Evolutionary conservation across 2,888 invertebrate species (phyloP).

Genomic region (Epicampocera succincta): DNA sequence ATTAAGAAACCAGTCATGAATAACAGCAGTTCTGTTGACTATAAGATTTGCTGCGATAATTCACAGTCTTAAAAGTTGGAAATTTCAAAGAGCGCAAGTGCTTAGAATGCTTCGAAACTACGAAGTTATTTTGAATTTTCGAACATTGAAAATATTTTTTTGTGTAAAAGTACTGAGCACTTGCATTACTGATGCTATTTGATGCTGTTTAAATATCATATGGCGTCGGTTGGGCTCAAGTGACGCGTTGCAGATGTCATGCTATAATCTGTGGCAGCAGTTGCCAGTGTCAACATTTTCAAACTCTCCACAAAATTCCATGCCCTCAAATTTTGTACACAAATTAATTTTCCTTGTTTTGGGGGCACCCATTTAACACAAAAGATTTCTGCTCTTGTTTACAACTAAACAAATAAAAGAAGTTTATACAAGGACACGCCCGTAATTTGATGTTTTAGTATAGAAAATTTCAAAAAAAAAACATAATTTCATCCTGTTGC

Average conservation of each 20-base stretch:
- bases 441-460: slow-evolving; percentile 7
- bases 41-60: no score
- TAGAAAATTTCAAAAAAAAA: background rate
- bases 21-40: no score
- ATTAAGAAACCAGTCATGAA: no score
- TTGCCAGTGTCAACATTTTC: background rate
- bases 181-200: no score
- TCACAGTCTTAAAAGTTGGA: no score
- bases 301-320: background rate
- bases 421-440: slow-evolving; percentile 41
- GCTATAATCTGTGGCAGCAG: background rate
- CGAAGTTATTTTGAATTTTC: no score
- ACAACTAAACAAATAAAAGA: background rate
- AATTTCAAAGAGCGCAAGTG: no score
- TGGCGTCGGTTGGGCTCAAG: background rate
- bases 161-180: no score
- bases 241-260: no score
- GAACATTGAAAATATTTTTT: no score
- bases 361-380: background rate
- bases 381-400: background rate
- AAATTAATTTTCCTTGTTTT: background rate
- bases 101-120: no score
- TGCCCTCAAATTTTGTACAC: background rate
- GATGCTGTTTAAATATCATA: no score
- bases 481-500: slow-evolving; percentile 46